A percentile compares a stretch with the other conserved stretches of the same genome.
These are phyloP conservation scores for Cantharis nigra DNA, from an alignment of 2,888 invertebrate species.

Conservation along the genomic window DNA sequence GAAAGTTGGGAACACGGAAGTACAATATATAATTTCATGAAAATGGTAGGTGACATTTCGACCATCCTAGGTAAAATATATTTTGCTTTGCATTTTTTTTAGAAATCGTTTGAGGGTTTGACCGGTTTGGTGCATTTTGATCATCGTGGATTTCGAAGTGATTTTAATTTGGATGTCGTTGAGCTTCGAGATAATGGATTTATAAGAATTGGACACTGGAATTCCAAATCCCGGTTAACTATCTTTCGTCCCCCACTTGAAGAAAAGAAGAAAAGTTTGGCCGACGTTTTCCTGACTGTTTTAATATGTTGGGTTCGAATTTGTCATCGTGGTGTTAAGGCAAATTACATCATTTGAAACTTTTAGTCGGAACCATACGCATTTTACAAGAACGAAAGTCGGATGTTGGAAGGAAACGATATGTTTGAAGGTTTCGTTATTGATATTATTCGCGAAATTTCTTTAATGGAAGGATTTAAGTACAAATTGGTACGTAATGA, in stretches of 20 bases:
- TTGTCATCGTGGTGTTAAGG: background rate
- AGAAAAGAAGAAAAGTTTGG: background rate
- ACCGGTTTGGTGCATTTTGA: constrained; percentile 54
- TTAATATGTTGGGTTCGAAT: constrained; percentile 71
- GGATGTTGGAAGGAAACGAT: constrained; percentile 60
- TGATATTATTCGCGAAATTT: constrained; percentile 65
- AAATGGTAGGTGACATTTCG: constrained; percentile 63
- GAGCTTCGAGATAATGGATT: constrained; percentile 53
- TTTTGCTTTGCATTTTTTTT: constrained; percentile 25
- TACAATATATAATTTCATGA: constrained; percentile 82
- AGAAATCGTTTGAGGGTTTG: constrained; percentile 51
- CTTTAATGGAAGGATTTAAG: constrained; percentile 62
- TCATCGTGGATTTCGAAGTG: constrained; percentile 51
- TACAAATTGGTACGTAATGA: constrained; percentile 59
- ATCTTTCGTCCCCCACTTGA: constrained; percentile 51
- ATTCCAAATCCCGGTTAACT: constrained; percentile 45
- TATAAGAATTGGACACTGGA: constrained; percentile 52
- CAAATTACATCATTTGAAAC: background rate
- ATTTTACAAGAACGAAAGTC: constrained; percentile 60
- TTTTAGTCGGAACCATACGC: constrained; percentile 68
- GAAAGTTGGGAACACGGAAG: constrained; percentile 80
- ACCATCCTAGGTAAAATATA: background rate
- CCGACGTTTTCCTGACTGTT: constrained; percentile 60
- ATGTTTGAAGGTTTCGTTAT: constrained; percentile 67
- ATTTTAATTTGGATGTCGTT: constrained; percentile 52